These are phyloP conservation scores for Argynnis bischoffii DNA, from an alignment of 2,888 invertebrate species.

Conservation along the genomic window DNA sequence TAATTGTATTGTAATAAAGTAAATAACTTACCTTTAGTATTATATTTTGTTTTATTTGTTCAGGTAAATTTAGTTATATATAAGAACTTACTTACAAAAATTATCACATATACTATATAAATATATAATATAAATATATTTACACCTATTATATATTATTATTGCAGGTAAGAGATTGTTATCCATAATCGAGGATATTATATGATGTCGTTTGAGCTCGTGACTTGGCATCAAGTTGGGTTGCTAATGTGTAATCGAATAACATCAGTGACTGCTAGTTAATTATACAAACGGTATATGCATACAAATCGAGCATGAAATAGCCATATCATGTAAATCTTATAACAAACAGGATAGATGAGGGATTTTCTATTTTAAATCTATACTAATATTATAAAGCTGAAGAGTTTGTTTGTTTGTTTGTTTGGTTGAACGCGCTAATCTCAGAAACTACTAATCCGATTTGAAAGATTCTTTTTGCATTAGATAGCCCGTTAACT, in stretches of 20 bases:
- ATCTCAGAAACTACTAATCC: no score
- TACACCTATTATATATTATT: background rate
- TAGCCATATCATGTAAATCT: slow-evolving; percentile 46
- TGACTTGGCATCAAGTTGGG: slow-evolving; percentile 75
- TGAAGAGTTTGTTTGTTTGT: no score
- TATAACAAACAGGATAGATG: background rate
- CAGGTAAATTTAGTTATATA: background rate
- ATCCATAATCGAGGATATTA: slow-evolving; percentile 27
- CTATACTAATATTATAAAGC: no score
- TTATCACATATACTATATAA: no score
- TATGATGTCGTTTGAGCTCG: slow-evolving; percentile 51
- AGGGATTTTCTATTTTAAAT: background rate
- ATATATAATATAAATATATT: no score
- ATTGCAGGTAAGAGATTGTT: slow-evolving; percentile 21
- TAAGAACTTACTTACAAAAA: background rate
- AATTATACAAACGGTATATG: slow-evolving; percentile 73
- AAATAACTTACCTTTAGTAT: no score
- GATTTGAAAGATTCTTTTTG: no score
- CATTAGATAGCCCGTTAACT: no score
- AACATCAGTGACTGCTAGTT: slow-evolving; percentile 64
- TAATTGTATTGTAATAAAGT: no score
- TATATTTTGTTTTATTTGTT: no score
- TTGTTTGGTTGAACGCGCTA: no score
- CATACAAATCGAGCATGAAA: slow-evolving; percentile 67
- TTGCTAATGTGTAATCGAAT: slow-evolving; percentile 76